Conservation (phyloP, 2,113 vertebrate genomes). For the Dicerorhinus sumatrensis region DNA sequence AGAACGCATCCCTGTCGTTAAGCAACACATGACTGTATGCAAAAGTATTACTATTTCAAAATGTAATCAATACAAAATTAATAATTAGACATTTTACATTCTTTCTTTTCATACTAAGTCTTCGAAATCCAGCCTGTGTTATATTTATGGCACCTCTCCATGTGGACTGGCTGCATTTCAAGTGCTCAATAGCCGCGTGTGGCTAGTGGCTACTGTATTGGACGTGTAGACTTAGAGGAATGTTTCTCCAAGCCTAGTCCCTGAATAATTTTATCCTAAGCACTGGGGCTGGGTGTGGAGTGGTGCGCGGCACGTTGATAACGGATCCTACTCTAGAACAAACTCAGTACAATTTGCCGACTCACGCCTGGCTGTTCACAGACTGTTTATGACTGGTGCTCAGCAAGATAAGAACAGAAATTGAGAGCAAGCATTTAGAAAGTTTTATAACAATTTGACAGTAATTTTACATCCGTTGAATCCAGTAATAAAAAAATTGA, state of each 20-base stretch:
- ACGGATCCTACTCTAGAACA: neutral
- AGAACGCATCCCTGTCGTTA: too few relatives aligned
- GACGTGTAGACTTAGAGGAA: neutral
- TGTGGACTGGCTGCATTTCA: neutral
- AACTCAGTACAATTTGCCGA: neutral
- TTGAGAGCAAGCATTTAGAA: neutral
- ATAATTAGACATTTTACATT: neutral
- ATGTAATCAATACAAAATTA: neutral
- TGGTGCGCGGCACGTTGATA: neutral
- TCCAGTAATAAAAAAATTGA: neutral
- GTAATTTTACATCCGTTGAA: neutral
- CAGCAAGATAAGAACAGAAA: neutral
- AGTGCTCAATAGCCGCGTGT: neutral
- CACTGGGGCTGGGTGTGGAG: neutral
- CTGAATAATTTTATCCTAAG: neutral
- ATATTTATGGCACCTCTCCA: fast-evolving
- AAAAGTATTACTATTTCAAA: neutral
- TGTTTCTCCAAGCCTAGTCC: neutral
- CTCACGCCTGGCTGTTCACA: neutral
- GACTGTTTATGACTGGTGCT: neutral
- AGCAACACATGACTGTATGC: too few relatives aligned
- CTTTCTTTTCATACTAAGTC: neutral
- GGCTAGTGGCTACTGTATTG: fast-evolving
- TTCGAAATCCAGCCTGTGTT: neutral
- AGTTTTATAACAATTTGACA: neutral